Percentiles rank a stretch among this genome's conserved stretches.
Conservation (phyloP, 2,888 invertebrate species). For the Oxycera nigricornis region DNA sequence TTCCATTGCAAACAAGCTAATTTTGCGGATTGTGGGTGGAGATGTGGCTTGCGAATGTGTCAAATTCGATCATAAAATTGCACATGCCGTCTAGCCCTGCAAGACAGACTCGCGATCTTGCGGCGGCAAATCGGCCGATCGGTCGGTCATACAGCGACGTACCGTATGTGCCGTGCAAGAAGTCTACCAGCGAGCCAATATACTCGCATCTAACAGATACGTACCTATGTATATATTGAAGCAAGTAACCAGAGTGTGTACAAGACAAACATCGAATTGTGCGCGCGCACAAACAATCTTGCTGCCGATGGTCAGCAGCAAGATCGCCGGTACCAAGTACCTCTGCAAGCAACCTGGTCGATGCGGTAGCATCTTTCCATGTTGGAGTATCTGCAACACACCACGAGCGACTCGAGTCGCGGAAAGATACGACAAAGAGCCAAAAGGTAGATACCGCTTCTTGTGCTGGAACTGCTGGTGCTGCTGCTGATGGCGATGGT, state of each 20-base stretch:
- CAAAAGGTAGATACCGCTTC: background rate
- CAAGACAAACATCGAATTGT: constrained; percentile 25
- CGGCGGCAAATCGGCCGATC: constrained; percentile 7
- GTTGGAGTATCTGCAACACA: background rate
- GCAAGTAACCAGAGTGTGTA: constrained; percentile 27
- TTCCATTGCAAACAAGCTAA: constrained; percentile 51
- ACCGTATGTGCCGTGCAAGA: background rate
- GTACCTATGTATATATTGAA: background rate
- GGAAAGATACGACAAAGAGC: background rate
- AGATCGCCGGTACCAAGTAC: background rate
- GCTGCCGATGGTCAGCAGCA: background rate
- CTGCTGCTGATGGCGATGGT: too few species aligned
- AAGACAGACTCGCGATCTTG: background rate
- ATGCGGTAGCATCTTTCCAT: background rate
- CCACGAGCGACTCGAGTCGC: background rate
- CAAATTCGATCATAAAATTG: constrained; percentile 49
- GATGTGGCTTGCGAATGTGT: constrained; percentile 47
- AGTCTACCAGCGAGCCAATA: background rate
- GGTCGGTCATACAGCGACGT: background rate
- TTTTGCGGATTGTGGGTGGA: constrained; percentile 44
- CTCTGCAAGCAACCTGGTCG: too few species aligned
- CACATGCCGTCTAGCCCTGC: constrained; percentile 47
- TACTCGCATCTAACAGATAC: background rate
- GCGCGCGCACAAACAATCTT: background rate
- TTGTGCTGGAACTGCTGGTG: background rate